These are phyloP conservation scores for Chanos chanos DNA, from an alignment of 2,797 vertebrate species.

Conservation along the genomic window DNA sequence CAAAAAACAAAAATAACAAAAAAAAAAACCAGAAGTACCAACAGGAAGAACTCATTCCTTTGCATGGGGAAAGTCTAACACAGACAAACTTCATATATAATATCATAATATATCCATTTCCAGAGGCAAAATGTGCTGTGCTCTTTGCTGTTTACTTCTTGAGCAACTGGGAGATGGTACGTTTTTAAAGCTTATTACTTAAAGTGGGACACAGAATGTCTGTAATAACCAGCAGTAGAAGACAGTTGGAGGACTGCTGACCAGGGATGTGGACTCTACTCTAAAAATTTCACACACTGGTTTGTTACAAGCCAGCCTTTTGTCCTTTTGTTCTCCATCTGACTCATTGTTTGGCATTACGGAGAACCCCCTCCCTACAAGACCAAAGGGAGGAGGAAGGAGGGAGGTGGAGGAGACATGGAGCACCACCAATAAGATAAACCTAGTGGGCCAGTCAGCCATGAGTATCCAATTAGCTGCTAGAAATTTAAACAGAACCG, in stretches of 20 bases:
- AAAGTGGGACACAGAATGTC: not conserved
- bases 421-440: slow-evolving; percentile 61
- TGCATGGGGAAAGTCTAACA: too few relatives aligned
- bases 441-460: slow-evolving; percentile 50
- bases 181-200: not conserved
- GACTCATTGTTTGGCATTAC: slow-evolving; percentile 63
- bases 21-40: too few relatives aligned
- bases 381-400: slow-evolving; percentile 38
- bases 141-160: not conserved
- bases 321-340: slow-evolving; percentile 59
- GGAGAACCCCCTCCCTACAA: slow-evolving; percentile 40
- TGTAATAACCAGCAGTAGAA: too few relatives aligned
- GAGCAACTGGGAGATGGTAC: too few relatives aligned
- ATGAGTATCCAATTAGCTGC: slow-evolving; percentile 62
- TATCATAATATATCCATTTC: too few relatives aligned
- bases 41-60: too few relatives aligned
- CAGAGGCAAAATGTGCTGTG: not conserved
- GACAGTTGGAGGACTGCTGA: slow-evolving; percentile 1
- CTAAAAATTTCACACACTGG: slow-evolving; percentile 43
- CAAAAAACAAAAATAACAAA: too few relatives aligned
- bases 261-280: not conserved
- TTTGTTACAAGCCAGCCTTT: slow-evolving; percentile 49
- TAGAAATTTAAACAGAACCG: slow-evolving; percentile 66
- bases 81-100: too few relatives aligned
- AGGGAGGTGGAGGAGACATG: slow-evolving; percentile 43